A percentile compares a stretch with the other conserved stretches of the same genome.
Conservation (phyloP, 2,888 invertebrate genomes). For the Melieria omissa region DNA sequence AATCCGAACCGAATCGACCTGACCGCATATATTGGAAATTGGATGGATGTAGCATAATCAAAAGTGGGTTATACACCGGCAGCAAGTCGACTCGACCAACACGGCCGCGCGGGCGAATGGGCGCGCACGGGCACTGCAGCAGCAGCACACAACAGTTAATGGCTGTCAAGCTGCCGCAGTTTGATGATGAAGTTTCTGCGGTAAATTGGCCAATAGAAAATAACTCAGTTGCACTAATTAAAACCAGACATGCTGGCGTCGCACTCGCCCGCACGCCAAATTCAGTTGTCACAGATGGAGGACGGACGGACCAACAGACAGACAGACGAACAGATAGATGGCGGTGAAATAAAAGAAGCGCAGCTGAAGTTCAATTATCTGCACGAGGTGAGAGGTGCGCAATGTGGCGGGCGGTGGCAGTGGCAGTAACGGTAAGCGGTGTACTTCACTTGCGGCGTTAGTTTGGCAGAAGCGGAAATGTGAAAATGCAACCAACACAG, state of each 20-base stretch:
- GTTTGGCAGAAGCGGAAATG: slow-evolving; percentile 42
- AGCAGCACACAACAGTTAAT: slow-evolving; percentile 12
- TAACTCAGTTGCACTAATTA: slow-evolving; percentile 60
- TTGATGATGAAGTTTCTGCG: slow-evolving; percentile 50
- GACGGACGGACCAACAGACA: too few relatives aligned
- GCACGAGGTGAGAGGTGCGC: too few relatives aligned
- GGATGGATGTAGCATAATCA: not conserved
- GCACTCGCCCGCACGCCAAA: too few relatives aligned
- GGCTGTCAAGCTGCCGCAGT: slow-evolving; percentile 24
- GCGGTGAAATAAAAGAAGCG: too few relatives aligned
- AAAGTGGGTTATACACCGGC: not conserved
- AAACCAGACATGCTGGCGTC: slow-evolving; percentile 49
- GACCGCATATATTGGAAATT: too few relatives aligned
- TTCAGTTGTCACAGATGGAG: too few relatives aligned
- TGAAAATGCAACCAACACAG: slow-evolving; percentile 48
- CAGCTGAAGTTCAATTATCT: too few relatives aligned
- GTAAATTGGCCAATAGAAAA: slow-evolving; percentile 59
- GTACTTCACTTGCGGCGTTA: not conserved
- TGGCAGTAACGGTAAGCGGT: not conserved
- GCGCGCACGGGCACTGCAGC: not conserved
- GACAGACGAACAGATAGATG: too few relatives aligned
- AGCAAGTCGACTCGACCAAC: not conserved
- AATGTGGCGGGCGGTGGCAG: not conserved
- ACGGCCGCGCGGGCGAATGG: not conserved
- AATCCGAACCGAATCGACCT: too few relatives aligned